phyloP scores from a whole-genome alignment of 1,140 invertebrate species.

The Pseudomyrmex concolor region DNA sequence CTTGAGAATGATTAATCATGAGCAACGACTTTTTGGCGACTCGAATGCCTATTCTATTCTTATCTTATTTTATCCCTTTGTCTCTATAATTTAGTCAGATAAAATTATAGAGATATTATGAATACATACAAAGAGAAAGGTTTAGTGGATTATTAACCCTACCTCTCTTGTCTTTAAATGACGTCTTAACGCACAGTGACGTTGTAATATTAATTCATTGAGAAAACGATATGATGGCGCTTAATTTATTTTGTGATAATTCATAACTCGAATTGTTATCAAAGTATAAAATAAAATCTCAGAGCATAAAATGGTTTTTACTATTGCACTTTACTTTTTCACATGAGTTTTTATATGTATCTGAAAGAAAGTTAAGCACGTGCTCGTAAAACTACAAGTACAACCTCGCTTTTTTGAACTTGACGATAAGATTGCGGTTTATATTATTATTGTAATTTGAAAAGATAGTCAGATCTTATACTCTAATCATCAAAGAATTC shows the following conservation, averaged over 20 bases:
- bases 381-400: neutral
- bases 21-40: constrained; percentile 3
- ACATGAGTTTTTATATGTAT: too few relatives aligned
- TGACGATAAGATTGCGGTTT: constrained; percentile 5
- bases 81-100: neutral
- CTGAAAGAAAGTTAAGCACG: neutral
- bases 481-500: constrained; percentile 9
- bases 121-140: neutral
- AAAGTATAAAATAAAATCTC: too few relatives aligned
- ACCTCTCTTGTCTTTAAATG: neutral
- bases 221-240: too few relatives aligned
- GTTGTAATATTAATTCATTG: neutral
- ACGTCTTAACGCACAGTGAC: neutral
- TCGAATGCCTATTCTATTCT: neutral
- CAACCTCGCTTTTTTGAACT: constrained; percentile 5
- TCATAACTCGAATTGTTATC: neutral
- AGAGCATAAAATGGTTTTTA: too few relatives aligned
- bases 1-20: constrained; percentile 26
- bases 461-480: constrained; percentile 2
- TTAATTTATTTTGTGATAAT: neutral
- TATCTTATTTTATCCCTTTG: neutral
- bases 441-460: neutral
- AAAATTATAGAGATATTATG: constrained; percentile 23
- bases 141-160: constrained; percentile 33
- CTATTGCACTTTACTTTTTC: too few relatives aligned